Base-by-base conservation (phyloP, 53 echinoderm and acorn worm species). In the Holothuria scabra region DNA sequence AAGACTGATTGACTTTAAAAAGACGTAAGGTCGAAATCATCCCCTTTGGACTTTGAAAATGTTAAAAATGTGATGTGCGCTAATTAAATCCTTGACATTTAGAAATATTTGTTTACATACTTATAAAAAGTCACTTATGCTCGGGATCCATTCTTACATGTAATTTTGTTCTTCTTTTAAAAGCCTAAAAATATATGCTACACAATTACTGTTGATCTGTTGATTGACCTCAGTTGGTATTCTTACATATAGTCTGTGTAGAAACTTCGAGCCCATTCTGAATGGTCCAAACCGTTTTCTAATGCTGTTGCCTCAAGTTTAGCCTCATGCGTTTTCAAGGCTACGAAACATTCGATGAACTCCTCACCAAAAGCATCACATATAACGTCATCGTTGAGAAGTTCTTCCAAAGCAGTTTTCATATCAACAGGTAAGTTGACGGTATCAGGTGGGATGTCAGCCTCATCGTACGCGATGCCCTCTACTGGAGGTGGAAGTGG, bases 291-390 rank as follows among this genome's bases (percentile, higher is more conserved):
- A 35, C 79, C 79, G 6, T 85, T 84, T 23, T 49, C 68, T 62
- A 26, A 46, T 20, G 85, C 89, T 66, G 34, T 31, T 0, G 58
- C 41, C 55, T 84, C 84, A 19, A 84, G 37, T 18, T 64, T 64
- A 19, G 78, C 1, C 34, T 90, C 90, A 56, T 87, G 76, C 56
- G 34, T 25, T 44, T 90, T 90, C 7, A 83, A 57, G 16, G 90
- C 90, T 19, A 65, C n/a, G 67, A 90, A 90, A 28, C 87, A 87
- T 52, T 76, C 81, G 26, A 87, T 87, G 28, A 91, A 91, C 16
- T 91, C 91, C 49, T 84, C 81, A 10, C 91, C 91, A 24, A 91
- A 78, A 5, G 88, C 84, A 1, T 66, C 21, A 18, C 79, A 23
- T 37, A 91, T 84, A 49, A 88, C 56, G 1, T 75, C 23, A 59